phyloP scores from a whole-genome alignment of 2,113 vertebrate species.

The Mungos mungo region DNA sequence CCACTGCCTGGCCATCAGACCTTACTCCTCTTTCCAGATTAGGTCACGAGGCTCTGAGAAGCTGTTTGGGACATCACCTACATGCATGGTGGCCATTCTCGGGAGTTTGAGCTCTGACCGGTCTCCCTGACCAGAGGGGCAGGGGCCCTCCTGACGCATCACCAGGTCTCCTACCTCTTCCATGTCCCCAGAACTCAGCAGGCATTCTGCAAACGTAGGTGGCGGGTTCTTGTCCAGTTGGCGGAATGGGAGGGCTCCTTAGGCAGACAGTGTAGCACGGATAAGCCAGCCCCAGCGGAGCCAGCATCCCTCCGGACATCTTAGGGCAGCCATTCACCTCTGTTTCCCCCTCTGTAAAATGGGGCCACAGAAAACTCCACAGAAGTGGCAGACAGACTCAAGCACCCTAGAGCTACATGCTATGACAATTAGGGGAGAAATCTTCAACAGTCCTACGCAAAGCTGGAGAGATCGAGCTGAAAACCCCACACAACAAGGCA shows the following conservation, averaged over 20 bases:
- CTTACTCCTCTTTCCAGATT: no score
- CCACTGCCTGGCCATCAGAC: no score
- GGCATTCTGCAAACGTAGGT: no score
- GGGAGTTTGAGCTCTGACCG: neutral
- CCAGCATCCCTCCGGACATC: accelerated
- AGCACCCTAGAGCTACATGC: no score
- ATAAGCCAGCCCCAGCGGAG: accelerated
- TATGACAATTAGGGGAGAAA: neutral
- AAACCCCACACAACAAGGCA: accelerated
- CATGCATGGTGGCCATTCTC: accelerated
- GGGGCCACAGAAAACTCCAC: neutral
- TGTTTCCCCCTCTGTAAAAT: neutral
- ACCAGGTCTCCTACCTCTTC: no score
- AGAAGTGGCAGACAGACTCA: neutral
- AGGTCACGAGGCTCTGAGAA: neutral
- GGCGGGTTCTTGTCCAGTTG: accelerated
- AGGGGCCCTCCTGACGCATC: no score
- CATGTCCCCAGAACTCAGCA: neutral
- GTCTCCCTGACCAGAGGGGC: no score
- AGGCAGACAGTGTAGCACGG: accelerated
- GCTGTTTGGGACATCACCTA: neutral
- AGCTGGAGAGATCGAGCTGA: neutral
- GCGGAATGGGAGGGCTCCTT: accelerated
- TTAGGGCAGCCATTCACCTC: accelerated
- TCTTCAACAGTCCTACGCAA: neutral